Base-by-base conservation (phyloP, 1,140 invertebrate species). In the Anagrus nilaparvatae region DNA sequence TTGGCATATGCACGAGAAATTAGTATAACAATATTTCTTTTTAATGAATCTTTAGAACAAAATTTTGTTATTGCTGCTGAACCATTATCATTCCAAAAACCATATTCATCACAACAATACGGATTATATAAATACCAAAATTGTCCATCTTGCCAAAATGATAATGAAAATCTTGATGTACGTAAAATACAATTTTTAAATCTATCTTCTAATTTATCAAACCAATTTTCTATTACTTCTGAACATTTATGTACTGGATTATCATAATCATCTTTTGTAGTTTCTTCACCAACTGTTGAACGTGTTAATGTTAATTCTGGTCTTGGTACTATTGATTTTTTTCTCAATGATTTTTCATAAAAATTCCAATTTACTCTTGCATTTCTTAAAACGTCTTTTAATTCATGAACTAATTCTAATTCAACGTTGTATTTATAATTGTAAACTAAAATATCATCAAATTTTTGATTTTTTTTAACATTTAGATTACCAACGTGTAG, bases 41-140 rank as follows among this genome's bases (percentile, higher is more conserved):
- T 58, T 2, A 65, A 38, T 0, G 60, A 52, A 1, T 49, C 25
- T 12, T 24, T 57, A 5, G 55, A 38, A 31, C 55, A 60, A 33
- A 65, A 60, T 21, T 65, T 65, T 2, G 53, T 23, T 24, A 65
- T 58, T 13, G 55, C 57, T 3, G 55, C 60, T 32, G 28, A 40
- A 2, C 62, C 62, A 0, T 31, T 2, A 20, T 63, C 47, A 33
- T 56, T 20, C 58, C 58, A 65, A 5, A 55, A 49, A 3, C 62
- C 62, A 30, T 47, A 56, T 14, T 57, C 18, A 32, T 62, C 49
- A 45, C 60, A 63, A 1, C 56, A 50, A 17, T 61, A 65, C 0
- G 62, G 60, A 36, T 65, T 65, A 37, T 60, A 65, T 0, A 61
- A 19, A 9, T 61, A 65, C 62, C 62, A 65, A 40, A 63, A 63